Evolutionary conservation across 2,113 vertebrate species (phyloP).

Genomic region (Mixornis gularis): DNA sequence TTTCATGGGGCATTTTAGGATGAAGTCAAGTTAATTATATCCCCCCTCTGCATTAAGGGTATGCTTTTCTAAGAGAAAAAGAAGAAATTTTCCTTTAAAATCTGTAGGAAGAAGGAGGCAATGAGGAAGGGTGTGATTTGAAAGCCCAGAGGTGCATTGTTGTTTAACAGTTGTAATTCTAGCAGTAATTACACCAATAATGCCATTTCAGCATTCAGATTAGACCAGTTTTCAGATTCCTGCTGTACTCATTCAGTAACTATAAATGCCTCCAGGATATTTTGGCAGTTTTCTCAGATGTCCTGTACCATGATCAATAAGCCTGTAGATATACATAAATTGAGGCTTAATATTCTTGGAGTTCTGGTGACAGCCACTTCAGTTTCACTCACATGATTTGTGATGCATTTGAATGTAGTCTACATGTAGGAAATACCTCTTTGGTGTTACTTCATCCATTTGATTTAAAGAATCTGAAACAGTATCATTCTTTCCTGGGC

Average conservation of each 20-base stretch:
- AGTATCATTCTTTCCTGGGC: background rate
- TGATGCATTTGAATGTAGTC: background rate
- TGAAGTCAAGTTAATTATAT: background rate
- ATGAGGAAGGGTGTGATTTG: background rate
- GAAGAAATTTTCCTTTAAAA: background rate
- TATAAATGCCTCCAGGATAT: background rate
- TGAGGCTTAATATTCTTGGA: background rate
- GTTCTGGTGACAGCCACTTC: background rate
- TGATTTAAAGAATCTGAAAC: background rate
- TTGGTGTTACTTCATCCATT: background rate
- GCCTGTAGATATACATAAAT: background rate
- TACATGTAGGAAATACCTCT: background rate
- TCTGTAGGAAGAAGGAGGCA: background rate
- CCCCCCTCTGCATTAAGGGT: background rate
- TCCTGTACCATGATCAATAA: background rate
- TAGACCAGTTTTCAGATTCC: background rate
- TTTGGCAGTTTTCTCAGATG: background rate
- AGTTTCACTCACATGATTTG: background rate
- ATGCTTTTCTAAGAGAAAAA: background rate
- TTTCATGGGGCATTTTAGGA: background rate
- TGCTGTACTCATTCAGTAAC: background rate
- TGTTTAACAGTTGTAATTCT: background rate
- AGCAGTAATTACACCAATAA: background rate
- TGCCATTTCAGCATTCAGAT: background rate
- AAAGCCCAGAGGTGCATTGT: background rate